Base-by-base conservation (phyloP, 2,113 vertebrate species). In the Gulo gulo region DNA sequence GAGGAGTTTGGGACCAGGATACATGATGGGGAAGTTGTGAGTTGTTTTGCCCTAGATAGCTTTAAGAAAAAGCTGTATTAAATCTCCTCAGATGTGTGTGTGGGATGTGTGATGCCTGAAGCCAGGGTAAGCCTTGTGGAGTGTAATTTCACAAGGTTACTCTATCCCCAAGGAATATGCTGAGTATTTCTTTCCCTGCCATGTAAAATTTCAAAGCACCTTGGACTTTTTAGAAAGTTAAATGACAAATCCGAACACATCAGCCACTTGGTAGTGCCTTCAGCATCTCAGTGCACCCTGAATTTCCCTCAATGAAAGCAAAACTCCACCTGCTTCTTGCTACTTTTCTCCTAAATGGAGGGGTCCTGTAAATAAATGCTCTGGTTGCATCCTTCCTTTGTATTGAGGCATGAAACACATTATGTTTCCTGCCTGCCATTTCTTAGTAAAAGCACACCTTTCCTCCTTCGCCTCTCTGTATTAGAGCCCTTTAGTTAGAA, bases 401-500 rank as follows among this genome's bases (percentile, higher is more conserved):
- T 71, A 71, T 42, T 31, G 65, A 97, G 69, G 16, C 83, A 88
- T 13, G 57, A 81, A 88, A 39, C 78, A 87, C 34, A 80, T 92
- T 95, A 34, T 89, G 52, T 57, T 94, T 59, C 67, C 65, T 34
- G 52, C 65, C 95, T 81, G 7, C 31, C 93, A 73, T 78, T 96
- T 94, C 85, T 80, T 86, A 95, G 92, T 88, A 96, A 97, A 97
- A 93, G 86, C 47, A 87, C 6, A 63, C 29, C 47, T 96, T 95
- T 20, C 65, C 26, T 63, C 1, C 50, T 89, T 47, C 31, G 39
- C 6, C 0, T 12, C 61, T 65, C 76, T 84, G 80, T 34, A 79
- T 67, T 71, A 52, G 69, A 95, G 80, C 21, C 92, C 81, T 39
- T 94, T 94, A 92, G 92, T 96, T 92, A 89, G 89, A 96, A 84